Evolutionary conservation across 2,888 invertebrate species (phyloP), one percentile per base, ranked within the genome.

Genomic region (Lagria hirta): DNA sequence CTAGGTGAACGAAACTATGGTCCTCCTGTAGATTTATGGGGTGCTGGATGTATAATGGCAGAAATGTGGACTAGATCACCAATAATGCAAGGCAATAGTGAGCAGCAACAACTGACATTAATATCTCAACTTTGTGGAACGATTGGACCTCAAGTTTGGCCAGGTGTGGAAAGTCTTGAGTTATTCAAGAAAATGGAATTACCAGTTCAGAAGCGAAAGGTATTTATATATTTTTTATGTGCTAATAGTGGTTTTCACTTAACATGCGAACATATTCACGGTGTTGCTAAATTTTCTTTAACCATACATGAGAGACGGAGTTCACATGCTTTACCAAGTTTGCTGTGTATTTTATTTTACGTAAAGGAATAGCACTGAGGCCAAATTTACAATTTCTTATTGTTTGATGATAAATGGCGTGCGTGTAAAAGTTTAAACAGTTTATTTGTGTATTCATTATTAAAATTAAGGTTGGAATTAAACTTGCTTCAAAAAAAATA

Each of bases 31-130:
- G 99, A 99, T 75, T 81, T 98, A 75, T 91, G 91, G 91, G 91
- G 91, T 1, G 97, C 95, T 0, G 99, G 99, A 0, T 99, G 99
- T 67, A 99, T 99, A 49, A 98, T 99, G 98, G 98, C 98, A 0
- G 99, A 99, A 75, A 93, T 99, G 93, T 99, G 98, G 98, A 98
- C 96, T 0, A 75, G 88, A 10, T 87, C 87, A 3, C 98, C 93
- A 0, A 92, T 93, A 46, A 92, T 93, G 91, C 91, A 91, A 72
- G 99, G 99, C 10, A 91, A 88, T 32, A 94, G 96, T 0, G 99
- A 99, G 61, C 96, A 96, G 62, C 91, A 94, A 65, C 99, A 99
- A 65, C 71, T 99, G 5, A 89, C 88, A 15, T 77, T 97, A 8
- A 99, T 99, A 48, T 91, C 92, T 0, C 94, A 96, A 68, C 75